Percentiles rank a stretch among this genome's conserved stretches.
phyloP scores from a whole-genome alignment of 2,888 invertebrate species.

The Brachynemurus nebulosus region DNA sequence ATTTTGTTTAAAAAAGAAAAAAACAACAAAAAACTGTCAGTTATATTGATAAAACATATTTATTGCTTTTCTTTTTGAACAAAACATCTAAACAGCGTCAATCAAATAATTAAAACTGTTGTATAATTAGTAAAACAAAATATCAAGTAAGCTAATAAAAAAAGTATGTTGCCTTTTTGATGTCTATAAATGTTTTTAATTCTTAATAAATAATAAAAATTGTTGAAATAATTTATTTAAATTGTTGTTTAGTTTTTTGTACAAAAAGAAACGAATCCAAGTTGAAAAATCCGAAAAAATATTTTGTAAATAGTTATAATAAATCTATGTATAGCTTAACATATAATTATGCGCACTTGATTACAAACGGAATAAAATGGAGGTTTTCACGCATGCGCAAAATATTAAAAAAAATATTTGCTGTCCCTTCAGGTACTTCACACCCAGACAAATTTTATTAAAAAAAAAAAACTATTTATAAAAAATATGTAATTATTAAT shows the following conservation, averaged over 20 bases:
- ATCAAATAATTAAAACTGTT: not conserved
- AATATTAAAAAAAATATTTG: not conserved
- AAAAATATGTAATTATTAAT: too few relatives aligned
- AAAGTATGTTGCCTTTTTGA: not conserved
- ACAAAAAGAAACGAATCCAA: not conserved
- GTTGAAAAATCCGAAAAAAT: not conserved
- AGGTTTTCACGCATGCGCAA: slow-evolving; percentile 1
- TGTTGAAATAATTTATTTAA: not conserved
- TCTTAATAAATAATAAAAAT: not conserved
- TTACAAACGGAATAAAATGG: not conserved
- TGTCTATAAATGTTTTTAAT: not conserved
- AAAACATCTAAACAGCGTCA: not conserved
- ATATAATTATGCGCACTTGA: not conserved
- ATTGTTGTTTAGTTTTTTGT: not conserved
- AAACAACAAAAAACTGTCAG: not conserved
- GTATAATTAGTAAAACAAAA: not conserved
- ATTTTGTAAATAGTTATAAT: not conserved
- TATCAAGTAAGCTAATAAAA: not conserved
- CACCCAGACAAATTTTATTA: not conserved
- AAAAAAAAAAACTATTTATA: not conserved
- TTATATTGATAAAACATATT: not conserved
- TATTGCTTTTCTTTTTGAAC: not conserved
- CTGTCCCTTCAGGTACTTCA: not conserved
- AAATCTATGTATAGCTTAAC: not conserved
- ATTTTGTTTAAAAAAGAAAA: not conserved